Conservation (phyloP, 2,888 invertebrate genomes). For the Polydrusus pterygomalis region DNA sequence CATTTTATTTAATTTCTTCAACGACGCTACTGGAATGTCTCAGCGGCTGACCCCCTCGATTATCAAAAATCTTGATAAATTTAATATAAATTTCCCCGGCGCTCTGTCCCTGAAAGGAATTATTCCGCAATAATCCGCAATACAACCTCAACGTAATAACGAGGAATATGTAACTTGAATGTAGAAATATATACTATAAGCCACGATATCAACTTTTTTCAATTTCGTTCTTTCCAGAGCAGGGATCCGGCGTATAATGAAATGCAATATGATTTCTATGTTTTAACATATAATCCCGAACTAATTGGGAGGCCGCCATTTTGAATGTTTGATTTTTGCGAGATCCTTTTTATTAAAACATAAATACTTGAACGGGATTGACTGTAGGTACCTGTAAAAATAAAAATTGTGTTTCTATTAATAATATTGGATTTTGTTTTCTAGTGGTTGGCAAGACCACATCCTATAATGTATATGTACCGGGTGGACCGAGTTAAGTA, state of each 20-base stretch:
- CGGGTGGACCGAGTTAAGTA: too few species aligned
- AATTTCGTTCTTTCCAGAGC: slow-evolving; percentile 37
- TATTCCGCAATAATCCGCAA: slow-evolving; percentile 49
- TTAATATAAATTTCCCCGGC: slow-evolving; percentile 5
- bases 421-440: too few species aligned
- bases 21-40: too few species aligned
- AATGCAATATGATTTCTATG: slow-evolving; percentile 56
- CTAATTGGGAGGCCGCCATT: slow-evolving; percentile 50
- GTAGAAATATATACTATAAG: slow-evolving; percentile 50
- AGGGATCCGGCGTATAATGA: slow-evolving; percentile 45
- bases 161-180: slow-evolving; percentile 48
- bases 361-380: too few species aligned
- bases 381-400: too few species aligned
- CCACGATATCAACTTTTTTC: slow-evolving; percentile 54
- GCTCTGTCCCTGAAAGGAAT: slow-evolving; percentile 33
- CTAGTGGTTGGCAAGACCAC: too few species aligned
- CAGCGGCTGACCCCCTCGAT: too few species aligned
- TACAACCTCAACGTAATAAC: slow-evolving; percentile 47
- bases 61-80: not conserved
- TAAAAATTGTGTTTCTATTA: too few species aligned
- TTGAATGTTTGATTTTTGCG: slow-evolving; percentile 37
- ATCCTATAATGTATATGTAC: too few species aligned
- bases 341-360: not conserved
- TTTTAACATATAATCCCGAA: slow-evolving; percentile 55
- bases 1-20: too few species aligned